Conservation (phyloP, 2,888 invertebrate species). For the Ischnura elegans region DNA sequence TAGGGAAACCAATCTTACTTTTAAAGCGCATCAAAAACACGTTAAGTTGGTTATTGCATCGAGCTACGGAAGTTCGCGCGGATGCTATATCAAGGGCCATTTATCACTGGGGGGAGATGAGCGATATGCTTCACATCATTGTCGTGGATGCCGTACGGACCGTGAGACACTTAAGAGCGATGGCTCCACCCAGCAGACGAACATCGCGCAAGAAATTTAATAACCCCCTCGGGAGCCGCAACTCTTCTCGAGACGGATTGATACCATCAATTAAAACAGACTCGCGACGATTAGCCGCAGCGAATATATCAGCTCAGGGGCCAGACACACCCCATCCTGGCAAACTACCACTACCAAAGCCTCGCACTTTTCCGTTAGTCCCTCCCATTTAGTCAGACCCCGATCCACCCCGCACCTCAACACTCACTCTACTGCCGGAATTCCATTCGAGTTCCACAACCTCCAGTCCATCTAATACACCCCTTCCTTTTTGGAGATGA, state of each 20-base stretch:
- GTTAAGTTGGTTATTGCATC: background rate
- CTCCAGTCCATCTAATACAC: background rate
- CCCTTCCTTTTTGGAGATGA: no score
- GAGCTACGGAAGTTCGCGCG: background rate
- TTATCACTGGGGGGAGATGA: background rate
- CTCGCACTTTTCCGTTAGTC: background rate
- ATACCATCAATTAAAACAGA: slow-evolving; percentile 60
- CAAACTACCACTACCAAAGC: background rate
- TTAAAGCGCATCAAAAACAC: background rate
- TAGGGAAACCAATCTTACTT: background rate
- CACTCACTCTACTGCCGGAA: background rate
- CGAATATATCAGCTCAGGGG: slow-evolving; percentile 53
- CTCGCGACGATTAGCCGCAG: background rate
- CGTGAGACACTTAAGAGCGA: slow-evolving; percentile 14
- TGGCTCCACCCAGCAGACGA: background rate
- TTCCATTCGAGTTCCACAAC: background rate
- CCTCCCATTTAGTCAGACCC: background rate
- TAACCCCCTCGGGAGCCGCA: slow-evolving; percentile 43
- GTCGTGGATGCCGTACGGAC: background rate
- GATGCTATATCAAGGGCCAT: background rate
- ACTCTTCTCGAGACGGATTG: slow-evolving; percentile 28
- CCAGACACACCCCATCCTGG: slow-evolving; percentile 9
- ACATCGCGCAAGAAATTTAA: slow-evolving; percentile 19
- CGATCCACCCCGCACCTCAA: background rate
- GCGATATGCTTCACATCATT: slow-evolving; percentile 17